Conservation (phyloP, 2,797 vertebrate genomes). For the Notolepis coatsorum region DNA sequence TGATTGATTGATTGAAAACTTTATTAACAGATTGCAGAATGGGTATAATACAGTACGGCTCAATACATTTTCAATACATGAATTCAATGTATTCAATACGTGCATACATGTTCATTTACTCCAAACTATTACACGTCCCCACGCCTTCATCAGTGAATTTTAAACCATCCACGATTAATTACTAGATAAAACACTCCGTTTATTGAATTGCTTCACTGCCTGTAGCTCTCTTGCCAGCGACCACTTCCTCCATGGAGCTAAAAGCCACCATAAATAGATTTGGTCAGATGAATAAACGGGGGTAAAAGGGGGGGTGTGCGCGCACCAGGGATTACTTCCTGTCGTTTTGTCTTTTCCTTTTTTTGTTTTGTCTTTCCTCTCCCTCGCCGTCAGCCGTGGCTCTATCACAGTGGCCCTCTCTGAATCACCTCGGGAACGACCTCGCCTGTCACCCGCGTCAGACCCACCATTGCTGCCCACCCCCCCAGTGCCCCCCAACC, state of each 20-base stretch:
- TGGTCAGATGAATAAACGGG: neutral
- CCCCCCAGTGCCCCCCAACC: slow-evolving; percentile 7
- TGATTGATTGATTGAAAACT: too few species aligned
- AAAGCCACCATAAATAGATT: slow-evolving; percentile 10
- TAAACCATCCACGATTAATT: slow-evolving; percentile 11
- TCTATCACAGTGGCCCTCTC: slow-evolving; percentile 27
- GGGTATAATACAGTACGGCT: too few species aligned
- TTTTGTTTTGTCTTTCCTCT: neutral
- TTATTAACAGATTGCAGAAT: too few species aligned
- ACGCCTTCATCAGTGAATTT: slow-evolving; percentile 3
- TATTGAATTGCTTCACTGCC: neutral
- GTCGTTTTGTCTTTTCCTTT: neutral
- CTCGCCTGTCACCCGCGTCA: slow-evolving; percentile 3
- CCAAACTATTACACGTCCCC: neutral
- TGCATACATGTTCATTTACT: neutral
- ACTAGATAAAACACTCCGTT: neutral
- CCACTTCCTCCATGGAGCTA: neutral
- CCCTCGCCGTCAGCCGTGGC: neutral
- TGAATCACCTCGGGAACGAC: slow-evolving; percentile 29
- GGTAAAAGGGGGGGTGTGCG: neutral
- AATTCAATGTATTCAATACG: too few species aligned
- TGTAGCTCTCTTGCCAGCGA: neutral
- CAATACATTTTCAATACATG: too few species aligned
- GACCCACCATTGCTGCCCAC: neutral
- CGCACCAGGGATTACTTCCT: neutral